Base-by-base conservation (phyloP, 2,888 invertebrate species). In the Erebia epiphron region DNA sequence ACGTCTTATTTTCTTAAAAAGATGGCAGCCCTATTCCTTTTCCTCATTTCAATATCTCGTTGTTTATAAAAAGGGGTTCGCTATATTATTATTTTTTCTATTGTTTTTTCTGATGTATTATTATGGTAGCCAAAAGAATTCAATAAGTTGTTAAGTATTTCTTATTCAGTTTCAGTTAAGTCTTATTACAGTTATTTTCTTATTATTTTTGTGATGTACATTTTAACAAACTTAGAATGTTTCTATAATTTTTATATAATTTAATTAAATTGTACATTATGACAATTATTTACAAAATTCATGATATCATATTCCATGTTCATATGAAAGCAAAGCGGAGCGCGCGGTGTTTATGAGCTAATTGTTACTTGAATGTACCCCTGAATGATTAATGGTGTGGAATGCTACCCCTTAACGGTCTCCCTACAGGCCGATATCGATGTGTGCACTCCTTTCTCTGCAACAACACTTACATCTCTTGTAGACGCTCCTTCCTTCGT, bases 401-500 rank as follows among this genome's bases (percentile, higher is more conserved):
- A 92, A 92, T 93, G 92, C 89, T 84, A 82, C 82, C 85, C 72
- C 70, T 73, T 80, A 77, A 85, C 83, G 87, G 86, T 86, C 84
- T 83, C 78, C 79, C 82, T 82, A 83, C 75, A 74, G 77, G 76
- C 79, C 71, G 81, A 74, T 75, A 75, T 87, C 83, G 81, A 87
- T 90, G 89, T 92, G 88, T 91, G 91, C 92, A 92, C 92, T 82
- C 82, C 82, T 86, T 83, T 88, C 86, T 81, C 81, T 82, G 91
- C 91, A 91, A 89, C 86, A 82, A 85, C 87, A 88, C 86, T 79
- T 77, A 80, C 87, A 83, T 88, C 82, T 83, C 82, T 79, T 78
- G 83, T 92, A 92, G 91, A 82, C 91, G 92, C 92, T 92, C 92
- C 92, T 93, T 91, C 90, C 91, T 93, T 90, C 92, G 90, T 91